A percentile compares a stretch with the other conserved stretches of the same genome.
phyloP scores from a whole-genome alignment of 2,797 vertebrate genomes.

The Prionace glauca region DNA sequence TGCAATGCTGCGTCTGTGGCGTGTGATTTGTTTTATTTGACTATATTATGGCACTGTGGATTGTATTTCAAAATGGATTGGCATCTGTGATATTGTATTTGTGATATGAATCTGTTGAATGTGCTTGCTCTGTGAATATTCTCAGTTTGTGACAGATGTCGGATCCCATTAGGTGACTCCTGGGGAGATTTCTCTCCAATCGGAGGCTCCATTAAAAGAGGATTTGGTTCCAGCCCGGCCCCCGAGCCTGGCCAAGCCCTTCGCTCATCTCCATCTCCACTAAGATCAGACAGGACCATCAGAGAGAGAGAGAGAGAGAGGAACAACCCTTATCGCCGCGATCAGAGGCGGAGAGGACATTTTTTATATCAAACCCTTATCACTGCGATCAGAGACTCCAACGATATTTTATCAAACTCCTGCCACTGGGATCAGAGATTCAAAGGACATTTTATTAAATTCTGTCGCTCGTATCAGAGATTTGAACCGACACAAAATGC shows the following conservation, averaged over 20 bases:
- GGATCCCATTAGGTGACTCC: slow-evolving; percentile 68
- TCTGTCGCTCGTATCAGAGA: slow-evolving; percentile 3
- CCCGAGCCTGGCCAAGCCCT: slow-evolving; percentile 35
- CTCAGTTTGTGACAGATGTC: slow-evolving; percentile 73
- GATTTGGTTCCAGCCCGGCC: slow-evolving; percentile 36
- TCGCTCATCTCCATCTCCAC: slow-evolving; percentile 36
- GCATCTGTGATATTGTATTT: slow-evolving; percentile 38
- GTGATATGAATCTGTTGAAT: slow-evolving; percentile 54
- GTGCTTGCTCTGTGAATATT: slow-evolving; percentile 70
- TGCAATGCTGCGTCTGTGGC: neutral
- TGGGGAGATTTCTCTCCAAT: slow-evolving; percentile 67
- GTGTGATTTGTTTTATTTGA: slow-evolving; percentile 33
- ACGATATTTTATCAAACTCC: slow-evolving; percentile 22
- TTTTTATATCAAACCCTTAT: slow-evolving; percentile 36
- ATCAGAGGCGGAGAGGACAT: slow-evolving; percentile 16
- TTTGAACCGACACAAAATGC: slow-evolving; percentile 35
- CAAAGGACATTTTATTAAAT: slow-evolving; percentile 33
- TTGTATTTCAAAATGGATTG: slow-evolving; percentile 37
- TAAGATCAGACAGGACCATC: slow-evolving; percentile 38
- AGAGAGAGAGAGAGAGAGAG: slow-evolving; percentile 42
- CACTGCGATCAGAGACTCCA: slow-evolving; percentile 25
- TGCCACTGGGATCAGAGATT: slow-evolving; percentile 26
- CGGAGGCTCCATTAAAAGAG: slow-evolving; percentile 63
- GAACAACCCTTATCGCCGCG: slow-evolving; percentile 21
- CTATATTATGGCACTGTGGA: slow-evolving; percentile 26